These are phyloP conservation scores for Eolophus roseicapilla DNA, from an alignment of 2,113 vertebrate species.

Conservation along the genomic window DNA sequence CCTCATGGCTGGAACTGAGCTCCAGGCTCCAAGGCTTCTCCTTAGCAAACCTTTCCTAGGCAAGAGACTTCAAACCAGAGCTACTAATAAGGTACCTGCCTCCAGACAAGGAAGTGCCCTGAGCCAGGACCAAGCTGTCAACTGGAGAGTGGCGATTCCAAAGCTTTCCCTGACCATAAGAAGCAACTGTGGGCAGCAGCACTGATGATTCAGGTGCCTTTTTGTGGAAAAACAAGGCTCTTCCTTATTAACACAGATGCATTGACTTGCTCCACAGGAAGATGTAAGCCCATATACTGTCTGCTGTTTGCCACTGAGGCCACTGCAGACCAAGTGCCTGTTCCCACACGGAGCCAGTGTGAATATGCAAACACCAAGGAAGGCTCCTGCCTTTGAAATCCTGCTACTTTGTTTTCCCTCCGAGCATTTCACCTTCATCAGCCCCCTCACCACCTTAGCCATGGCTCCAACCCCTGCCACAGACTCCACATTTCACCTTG, in stretches of 20 bases:
- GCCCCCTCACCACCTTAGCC: background rate
- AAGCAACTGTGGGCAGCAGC: background rate
- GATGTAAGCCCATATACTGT: rapidly evolving
- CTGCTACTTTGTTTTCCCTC: background rate
- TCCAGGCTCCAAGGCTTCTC: background rate
- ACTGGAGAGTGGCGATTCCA: rapidly evolving
- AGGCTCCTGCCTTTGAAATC: constrained; percentile 27
- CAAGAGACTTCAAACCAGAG: background rate
- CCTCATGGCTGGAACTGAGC: background rate
- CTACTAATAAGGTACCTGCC: background rate
- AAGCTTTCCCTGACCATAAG: background rate
- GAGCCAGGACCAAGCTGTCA: background rate
- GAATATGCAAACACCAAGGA: background rate
- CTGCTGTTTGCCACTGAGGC: background rate
- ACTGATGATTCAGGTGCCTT: background rate
- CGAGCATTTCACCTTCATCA: background rate
- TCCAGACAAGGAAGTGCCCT: background rate
- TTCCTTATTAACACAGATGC: background rate
- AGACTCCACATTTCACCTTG: background rate
- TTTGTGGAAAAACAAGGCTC: background rate
- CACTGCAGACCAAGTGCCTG: background rate
- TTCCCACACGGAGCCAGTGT: background rate
- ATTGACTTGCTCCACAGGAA: background rate
- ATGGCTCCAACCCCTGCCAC: background rate
- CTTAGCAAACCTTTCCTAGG: background rate